Base-by-base conservation (phyloP, 2,888 invertebrate species). In the Eurois occulta region DNA sequence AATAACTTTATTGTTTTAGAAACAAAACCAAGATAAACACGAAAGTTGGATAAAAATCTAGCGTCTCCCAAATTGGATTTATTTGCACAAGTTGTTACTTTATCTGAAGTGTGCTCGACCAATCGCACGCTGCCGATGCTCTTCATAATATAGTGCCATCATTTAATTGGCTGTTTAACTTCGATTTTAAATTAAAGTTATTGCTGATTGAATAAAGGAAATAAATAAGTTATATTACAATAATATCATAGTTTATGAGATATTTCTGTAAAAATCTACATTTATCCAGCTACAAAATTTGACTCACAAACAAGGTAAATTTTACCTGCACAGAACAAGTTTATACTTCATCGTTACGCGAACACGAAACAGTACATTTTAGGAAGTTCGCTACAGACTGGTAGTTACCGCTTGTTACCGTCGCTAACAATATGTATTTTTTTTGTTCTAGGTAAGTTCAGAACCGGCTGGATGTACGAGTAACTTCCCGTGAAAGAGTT, bases 401-500 rank as follows among this genome's bases (percentile, higher is more conserved):
- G 38, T 43, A 58, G 67, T 72, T 72, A 74, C 35, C 67, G 67
- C 79, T 78, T 58, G 68, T 84, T 75, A 81, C 21, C 65, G 48
- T 79, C 75, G 21, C 64, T 87, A 75, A 84, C 79, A 65, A 28
- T 78, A 71, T 81, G 35, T 80, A 74, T 81, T 84, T 84, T 84
- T 84, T 82, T 88, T 79, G 75, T 87, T 90, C 74, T 89, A 91
- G 91, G 91, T 91, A 91, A 90, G 91, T 90, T 89, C 35, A 58
- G 48, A 79, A 48, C 66, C 41, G 55, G 68, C 72, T 28, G 48
- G 62, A 32, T 38, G 72, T 68, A 78, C 67, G 79, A 78, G 67
- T 60, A 75, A 77, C 74, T 86, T 69, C 70, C 35, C 32, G 52
- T 48, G 70, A 74, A 76, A 79, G 38, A 55, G 76, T 80, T 62